Percentiles rank a stretch among this genome's conserved stretches.
These are phyloP conservation scores for Aythya fuligula DNA, from an alignment of 2,797 vertebrate species.

Conservation along the genomic window DNA sequence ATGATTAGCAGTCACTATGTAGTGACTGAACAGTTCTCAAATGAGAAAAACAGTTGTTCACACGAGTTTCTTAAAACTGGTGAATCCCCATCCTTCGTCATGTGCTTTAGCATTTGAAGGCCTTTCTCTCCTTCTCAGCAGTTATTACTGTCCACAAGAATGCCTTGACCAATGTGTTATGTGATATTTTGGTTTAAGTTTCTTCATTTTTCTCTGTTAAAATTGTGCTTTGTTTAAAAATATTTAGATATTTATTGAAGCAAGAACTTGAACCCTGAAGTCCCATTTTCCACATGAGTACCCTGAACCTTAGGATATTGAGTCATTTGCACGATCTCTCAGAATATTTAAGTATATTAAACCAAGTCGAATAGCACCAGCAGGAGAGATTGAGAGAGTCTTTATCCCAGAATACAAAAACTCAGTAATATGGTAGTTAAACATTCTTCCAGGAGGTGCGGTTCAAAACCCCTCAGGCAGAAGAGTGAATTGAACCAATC, in stretches of 20 bases:
- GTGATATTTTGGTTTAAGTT: not conserved
- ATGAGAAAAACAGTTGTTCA: not conserved
- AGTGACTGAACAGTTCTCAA: not conserved
- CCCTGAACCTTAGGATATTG: not conserved
- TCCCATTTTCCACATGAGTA: not conserved
- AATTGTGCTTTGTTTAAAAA: conserved; percentile 24
- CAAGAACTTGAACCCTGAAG: not conserved
- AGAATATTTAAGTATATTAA: conserved; percentile 27
- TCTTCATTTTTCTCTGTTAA: not conserved
- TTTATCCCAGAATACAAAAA: conserved; percentile 27
- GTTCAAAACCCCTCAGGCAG: not conserved
- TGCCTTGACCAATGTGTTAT: not conserved
- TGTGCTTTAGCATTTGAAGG: not conserved
- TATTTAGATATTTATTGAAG: conserved; percentile 24
- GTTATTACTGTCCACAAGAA: not conserved
- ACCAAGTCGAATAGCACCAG: conserved; percentile 12
- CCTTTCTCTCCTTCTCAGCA: not conserved
- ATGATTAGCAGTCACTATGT: not conserved
- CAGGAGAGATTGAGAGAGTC: conserved; percentile 11
- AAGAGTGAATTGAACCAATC: not conserved
- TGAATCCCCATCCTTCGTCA: not conserved
- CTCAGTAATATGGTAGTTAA: not conserved
- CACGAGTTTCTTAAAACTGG: not conserved
- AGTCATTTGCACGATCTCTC: not conserved
- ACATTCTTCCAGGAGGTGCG: not conserved